Evolutionary conservation across 2,797 vertebrate genomes (phyloP).

Genomic region (Psittacula echo): DNA sequence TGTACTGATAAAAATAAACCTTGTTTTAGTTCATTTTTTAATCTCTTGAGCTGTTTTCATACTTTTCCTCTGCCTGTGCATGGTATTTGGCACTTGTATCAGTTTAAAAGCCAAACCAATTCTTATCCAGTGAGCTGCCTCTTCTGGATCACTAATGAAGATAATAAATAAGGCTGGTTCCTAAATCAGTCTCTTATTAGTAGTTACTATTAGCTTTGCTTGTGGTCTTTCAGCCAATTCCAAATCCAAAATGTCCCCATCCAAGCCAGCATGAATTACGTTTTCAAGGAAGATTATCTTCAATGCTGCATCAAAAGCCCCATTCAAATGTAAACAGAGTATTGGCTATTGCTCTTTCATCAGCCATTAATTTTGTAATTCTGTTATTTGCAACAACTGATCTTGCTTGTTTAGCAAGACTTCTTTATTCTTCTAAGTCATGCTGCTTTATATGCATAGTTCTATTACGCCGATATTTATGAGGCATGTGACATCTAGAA

Average conservation of each 20-base stretch:
- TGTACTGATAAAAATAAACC: neutral
- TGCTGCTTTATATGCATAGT: neutral
- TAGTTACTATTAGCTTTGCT: slow-evolving; percentile 9
- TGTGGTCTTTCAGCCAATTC: slow-evolving; percentile 21
- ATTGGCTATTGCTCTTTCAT: neutral
- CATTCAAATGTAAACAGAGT: slow-evolving; percentile 38
- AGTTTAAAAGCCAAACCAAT: slow-evolving; percentile 23
- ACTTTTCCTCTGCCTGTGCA: neutral
- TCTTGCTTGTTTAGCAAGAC: neutral
- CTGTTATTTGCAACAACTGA: slow-evolving; percentile 2
- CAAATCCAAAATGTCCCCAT: neutral
- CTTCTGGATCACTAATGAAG: slow-evolving; percentile 30
- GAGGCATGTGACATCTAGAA: neutral
- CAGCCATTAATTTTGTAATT: slow-evolving; percentile 35
- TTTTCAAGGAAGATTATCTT: slow-evolving; percentile 42
- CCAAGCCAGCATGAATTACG: neutral
- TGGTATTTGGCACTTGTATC: neutral
- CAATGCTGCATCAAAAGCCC: slow-evolving; percentile 28
- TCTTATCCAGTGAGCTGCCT: slow-evolving; percentile 16
- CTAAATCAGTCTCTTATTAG: slow-evolving; percentile 9
- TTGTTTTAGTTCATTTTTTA: slow-evolving; percentile 12
- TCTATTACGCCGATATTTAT: neutral
- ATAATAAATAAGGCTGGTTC: slow-evolving; percentile 18
- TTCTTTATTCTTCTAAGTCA: neutral
- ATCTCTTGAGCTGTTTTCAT: slow-evolving; percentile 10